phyloP scores from a whole-genome alignment of 2,113 vertebrate species.

The Elaphurus davidianus region DNA sequence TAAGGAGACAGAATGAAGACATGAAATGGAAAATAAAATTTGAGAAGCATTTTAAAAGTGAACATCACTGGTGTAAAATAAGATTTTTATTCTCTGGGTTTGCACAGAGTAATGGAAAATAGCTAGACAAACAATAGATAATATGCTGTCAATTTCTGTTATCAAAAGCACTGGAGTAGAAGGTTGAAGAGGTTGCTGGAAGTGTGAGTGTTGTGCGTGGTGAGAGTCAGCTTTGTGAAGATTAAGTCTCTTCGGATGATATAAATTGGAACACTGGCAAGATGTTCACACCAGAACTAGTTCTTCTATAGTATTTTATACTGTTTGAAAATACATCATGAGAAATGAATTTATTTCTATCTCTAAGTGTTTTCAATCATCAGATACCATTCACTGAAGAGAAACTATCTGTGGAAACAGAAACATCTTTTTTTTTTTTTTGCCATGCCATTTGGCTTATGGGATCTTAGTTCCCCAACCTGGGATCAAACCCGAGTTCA shows the following conservation, averaged over 20 bases:
- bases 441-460: not conserved
- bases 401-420: not conserved
- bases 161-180: not conserved
- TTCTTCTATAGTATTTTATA: not conserved
- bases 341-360: not conserved
- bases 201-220: not conserved
- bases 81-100: not conserved
- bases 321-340: not conserved
- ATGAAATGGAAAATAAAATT: conserved; percentile 37
- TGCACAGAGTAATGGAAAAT: not conserved
- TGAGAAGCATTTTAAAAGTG: not conserved
- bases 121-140: not conserved
- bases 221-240: not conserved
- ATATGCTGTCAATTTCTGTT: not conserved
- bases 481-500: not conserved
- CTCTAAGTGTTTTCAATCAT: not conserved
- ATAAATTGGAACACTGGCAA: not conserved
- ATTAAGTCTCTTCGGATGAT: not conserved
- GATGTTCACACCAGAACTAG: not conserved
- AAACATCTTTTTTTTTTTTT: not conserved
- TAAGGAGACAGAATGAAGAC: not conserved
- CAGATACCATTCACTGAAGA: not conserved
- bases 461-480: not conserved
- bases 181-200: not conserved
- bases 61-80: not conserved